phyloP scores from a whole-genome alignment of 1,140 invertebrate species.

The Leptoteleia sp. region DNA sequence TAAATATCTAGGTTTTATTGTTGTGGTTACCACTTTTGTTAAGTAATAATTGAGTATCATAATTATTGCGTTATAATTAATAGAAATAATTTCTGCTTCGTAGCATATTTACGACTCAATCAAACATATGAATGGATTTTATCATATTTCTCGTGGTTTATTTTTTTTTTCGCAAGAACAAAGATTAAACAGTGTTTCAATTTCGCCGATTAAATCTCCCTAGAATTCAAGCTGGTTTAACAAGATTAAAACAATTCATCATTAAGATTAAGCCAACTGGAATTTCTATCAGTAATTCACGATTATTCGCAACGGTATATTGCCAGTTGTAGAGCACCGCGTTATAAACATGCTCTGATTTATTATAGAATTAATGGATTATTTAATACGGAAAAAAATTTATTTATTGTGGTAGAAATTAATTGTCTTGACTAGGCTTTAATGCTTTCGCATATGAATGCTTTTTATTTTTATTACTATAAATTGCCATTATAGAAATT shows the following conservation, averaged over 20 bases:
- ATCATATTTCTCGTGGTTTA: constrained; percentile 16
- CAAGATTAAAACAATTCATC: constrained; percentile 56
- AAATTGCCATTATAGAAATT: too few species aligned
- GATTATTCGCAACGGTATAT: constrained; percentile 46
- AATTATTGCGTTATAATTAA: too few species aligned
- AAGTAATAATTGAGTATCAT: too few species aligned
- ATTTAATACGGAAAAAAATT: constrained; percentile 5
- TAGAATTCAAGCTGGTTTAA: constrained; percentile 32
- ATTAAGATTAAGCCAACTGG: constrained; percentile 50
- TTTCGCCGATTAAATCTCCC: constrained; percentile 29
- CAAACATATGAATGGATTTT: constrained; percentile 7
- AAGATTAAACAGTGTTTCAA: constrained; percentile 30
- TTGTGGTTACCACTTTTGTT: too few species aligned
- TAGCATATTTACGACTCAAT: too few species aligned
- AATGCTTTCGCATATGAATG: neutral
- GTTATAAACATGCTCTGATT: constrained; percentile 26
- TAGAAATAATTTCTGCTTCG: too few species aligned
- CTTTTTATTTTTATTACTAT: too few species aligned
- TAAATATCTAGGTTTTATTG: too few species aligned
- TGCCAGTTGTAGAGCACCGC: constrained; percentile 11
- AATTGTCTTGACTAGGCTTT: constrained; percentile 8
- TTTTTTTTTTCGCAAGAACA: constrained; percentile 13
- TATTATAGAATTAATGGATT: constrained; percentile 28
- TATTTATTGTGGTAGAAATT: constrained; percentile 6
- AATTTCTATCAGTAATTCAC: constrained; percentile 47